Conservation (phyloP, 1,140 invertebrate species). For the Augochlora pura region DNA sequence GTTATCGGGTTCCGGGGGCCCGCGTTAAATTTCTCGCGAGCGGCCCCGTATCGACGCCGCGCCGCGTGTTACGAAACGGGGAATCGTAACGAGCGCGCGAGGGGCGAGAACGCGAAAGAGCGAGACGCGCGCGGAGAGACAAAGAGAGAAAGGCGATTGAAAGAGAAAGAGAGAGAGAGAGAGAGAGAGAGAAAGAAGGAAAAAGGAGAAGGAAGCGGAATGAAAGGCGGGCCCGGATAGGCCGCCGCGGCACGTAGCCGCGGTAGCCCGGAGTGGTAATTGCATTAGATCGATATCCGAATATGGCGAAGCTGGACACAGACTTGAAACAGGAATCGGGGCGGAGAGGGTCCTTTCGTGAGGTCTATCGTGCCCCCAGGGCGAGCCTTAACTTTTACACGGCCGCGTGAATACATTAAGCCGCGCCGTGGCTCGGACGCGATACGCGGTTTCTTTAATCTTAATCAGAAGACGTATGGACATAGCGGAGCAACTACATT, state of each 20-base stretch:
- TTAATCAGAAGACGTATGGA: slow-evolving; percentile 78
- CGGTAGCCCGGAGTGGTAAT: slow-evolving; percentile 40
- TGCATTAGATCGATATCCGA: slow-evolving; percentile 60
- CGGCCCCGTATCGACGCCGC: neutral
- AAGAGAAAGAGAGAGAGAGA: too few relatives aligned
- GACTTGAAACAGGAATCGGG: slow-evolving; percentile 12
- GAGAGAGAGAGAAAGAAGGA: too few relatives aligned
- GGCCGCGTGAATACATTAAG: slow-evolving; percentile 70
- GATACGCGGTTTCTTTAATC: slow-evolving; percentile 77
- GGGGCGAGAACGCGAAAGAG: too few relatives aligned
- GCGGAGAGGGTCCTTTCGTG: slow-evolving; percentile 62
- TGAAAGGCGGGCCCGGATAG: slow-evolving; percentile 1
- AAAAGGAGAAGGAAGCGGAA: too few relatives aligned
- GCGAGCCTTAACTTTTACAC: slow-evolving; percentile 71
- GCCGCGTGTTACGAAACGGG: slow-evolving; percentile 20
- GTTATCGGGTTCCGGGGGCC: neutral
- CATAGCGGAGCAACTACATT: slow-evolving; percentile 71
- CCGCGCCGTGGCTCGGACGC: slow-evolving; percentile 58
- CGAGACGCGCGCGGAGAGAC: neutral
- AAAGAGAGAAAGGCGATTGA: neutral
- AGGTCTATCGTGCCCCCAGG: slow-evolving; percentile 61
- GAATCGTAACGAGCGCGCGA: slow-evolving; percentile 10
- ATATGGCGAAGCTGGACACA: slow-evolving; percentile 34
- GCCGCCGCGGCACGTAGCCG: slow-evolving; percentile 13
- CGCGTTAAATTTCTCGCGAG: slow-evolving; percentile 13